A percentile compares a stretch with the other conserved stretches of the same genome.
Conservation (phyloP, 2,113 vertebrate species). For the Nyctereutes procyonoides region DNA sequence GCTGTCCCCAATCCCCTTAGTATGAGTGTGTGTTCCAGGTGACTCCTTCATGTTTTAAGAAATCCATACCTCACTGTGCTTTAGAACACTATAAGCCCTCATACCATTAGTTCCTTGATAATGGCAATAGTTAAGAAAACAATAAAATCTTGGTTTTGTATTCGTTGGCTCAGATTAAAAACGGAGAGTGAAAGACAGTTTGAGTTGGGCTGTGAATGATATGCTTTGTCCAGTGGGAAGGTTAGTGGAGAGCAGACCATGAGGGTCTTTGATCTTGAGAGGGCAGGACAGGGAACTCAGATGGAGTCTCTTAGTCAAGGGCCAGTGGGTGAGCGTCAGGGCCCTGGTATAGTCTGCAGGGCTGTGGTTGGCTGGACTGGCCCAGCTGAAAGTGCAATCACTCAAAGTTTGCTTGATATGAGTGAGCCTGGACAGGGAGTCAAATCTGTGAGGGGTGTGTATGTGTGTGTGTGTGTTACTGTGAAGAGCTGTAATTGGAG, state of each 20-base stretch:
- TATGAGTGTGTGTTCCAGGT: background rate
- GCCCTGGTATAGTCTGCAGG: background rate
- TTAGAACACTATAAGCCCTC: background rate
- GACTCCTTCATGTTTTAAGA: background rate
- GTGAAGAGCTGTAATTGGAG: background rate
- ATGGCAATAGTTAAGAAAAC: background rate
- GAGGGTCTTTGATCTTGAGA: background rate
- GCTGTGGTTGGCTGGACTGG: background rate
- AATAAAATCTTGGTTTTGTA: background rate
- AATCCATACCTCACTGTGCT: background rate
- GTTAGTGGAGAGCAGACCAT: background rate
- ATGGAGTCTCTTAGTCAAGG: background rate
- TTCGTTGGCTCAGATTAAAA: conserved; percentile 34
- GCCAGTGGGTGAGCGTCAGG: too few species aligned
- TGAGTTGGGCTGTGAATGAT: background rate
- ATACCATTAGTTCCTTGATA: background rate
- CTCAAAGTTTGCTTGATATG: background rate
- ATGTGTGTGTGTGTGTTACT: background rate
- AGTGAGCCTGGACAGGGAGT: background rate
- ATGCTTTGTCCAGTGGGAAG: background rate
- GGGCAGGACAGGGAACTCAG: background rate
- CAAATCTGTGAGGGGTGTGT: background rate
- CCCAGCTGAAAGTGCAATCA: background rate
- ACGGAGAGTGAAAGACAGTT: background rate
- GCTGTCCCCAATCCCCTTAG: background rate